Evolutionary conservation across 2,888 invertebrate genomes (phyloP), one percentile per base, ranked within the genome.

Genomic region (Bugulina stolonifera): DNA sequence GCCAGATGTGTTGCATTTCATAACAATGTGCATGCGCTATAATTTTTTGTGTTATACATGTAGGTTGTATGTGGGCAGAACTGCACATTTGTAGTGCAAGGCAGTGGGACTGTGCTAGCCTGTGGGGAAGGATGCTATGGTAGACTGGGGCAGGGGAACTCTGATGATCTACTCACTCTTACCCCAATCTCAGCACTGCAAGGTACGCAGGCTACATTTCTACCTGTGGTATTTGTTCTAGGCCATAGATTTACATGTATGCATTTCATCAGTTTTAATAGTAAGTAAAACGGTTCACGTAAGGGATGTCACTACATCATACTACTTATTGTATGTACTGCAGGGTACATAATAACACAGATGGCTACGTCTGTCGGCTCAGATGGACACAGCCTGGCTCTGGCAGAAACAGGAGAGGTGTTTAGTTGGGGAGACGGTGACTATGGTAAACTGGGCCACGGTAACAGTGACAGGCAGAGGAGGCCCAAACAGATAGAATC

Each of bases 391-490:
- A 88, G 88, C 78, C 81, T 89, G 77, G 89, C 89, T 0, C 79
- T 89, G 71, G 88, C 89, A 0, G 89, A 89, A 81, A 88, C 88
- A 77, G 89, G 89, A 0, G 89, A 89, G 80, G 89, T 89, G 34
- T 89, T 89, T 79, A 88, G 88, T 27, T 89, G 89, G 89, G 89
- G 89, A 14, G 89, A 89, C 78, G 89, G 89, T 0, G 89, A 89
- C 80, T 89, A 88, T 79, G 89, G 89, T 10, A 89, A 89, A 81
- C 82, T 89, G 43, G 89, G 89, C 0, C 89, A 89, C 78, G 89
- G 89, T 5, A 89, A 89, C 78, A 88, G 88, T 77, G 89, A 89
- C 77, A 80, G 89, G 29, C 89, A 89, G 78, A 82, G 89, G 43
- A 81, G 89, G 58, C 89, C 89, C 0, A 81, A 88, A 70, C 88